These are phyloP conservation scores for Agapostemon virescens DNA, from an alignment of 2,888 invertebrate species.

Conservation along the genomic window DNA sequence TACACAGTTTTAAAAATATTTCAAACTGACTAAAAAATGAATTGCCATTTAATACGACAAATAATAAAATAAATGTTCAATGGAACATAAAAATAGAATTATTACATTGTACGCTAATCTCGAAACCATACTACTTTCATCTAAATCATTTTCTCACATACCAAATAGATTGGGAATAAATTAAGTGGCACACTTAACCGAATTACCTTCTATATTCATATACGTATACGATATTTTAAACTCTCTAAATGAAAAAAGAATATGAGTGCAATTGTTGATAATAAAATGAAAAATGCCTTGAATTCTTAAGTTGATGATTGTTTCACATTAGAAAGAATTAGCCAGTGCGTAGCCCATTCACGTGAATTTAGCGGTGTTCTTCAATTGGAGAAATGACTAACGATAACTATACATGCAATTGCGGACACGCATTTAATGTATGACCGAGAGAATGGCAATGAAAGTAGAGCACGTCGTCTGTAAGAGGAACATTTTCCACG, in stretches of 20 bases:
- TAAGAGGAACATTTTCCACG: constrained; percentile 18
- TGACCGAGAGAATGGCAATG: constrained; percentile 12
- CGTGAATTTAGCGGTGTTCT: not conserved
- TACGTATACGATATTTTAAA: not conserved
- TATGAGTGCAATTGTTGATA: not conserved
- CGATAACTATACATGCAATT: constrained; percentile 6
- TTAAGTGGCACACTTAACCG: too few relatives aligned
- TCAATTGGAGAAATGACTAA: constrained; percentile 6
- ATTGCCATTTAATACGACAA: too few relatives aligned
- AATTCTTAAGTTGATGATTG: not conserved
- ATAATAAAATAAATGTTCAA: too few relatives aligned
- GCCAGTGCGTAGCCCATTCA: not conserved
- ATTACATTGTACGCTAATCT: too few relatives aligned
- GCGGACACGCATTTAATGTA: constrained; percentile 10
- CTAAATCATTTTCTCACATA: too few relatives aligned
- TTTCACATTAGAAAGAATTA: too few relatives aligned
- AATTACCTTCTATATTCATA: too few relatives aligned
- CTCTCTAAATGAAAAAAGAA: not conserved
- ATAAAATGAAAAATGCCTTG: not conserved
- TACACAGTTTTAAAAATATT: too few relatives aligned
- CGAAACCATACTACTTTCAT: too few relatives aligned
- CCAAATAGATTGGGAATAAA: too few relatives aligned
- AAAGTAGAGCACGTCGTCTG: constrained; percentile 21
- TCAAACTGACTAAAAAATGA: too few relatives aligned
- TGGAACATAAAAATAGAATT: too few relatives aligned